A percentile compares a stretch with the other conserved stretches of the same genome.
These are phyloP conservation scores for Drosophila prolongata DNA, from an alignment of 2,888 invertebrate genomes.

Conservation along the genomic window DNA sequence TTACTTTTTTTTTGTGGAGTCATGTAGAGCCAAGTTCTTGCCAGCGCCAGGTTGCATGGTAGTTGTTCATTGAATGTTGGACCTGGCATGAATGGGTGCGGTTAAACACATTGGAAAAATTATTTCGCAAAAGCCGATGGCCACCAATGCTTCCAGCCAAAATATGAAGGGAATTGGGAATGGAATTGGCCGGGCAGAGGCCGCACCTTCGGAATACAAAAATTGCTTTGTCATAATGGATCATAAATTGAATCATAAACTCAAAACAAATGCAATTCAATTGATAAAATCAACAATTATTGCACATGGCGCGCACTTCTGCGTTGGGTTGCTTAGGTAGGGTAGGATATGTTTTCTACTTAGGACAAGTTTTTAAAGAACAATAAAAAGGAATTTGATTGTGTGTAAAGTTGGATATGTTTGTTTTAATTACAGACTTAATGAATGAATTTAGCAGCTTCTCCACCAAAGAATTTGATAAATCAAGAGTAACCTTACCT, in stretches of 20 bases:
- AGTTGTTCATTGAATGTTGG: slow-evolving; percentile 9
- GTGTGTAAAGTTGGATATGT: slow-evolving; percentile 10
- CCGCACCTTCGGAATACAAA: slow-evolving; percentile 25
- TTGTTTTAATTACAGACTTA: neutral
- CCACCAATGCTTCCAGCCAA: neutral
- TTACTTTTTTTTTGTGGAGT: slow-evolving; percentile 11
- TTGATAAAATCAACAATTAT: slow-evolving; percentile 31
- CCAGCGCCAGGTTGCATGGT: neutral
- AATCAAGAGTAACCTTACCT: too few species aligned
- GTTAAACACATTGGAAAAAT: slow-evolving; percentile 28
- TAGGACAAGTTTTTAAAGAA: slow-evolving; percentile 7
- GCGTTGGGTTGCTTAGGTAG: slow-evolving; percentile 7
- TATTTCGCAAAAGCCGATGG: slow-evolving; percentile 34
- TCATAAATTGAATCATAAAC: slow-evolving; percentile 39
- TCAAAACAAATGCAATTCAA: slow-evolving; percentile 32
- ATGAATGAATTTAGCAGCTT: too few species aligned
- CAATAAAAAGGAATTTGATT: slow-evolving; percentile 1
- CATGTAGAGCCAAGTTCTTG: slow-evolving; percentile 21
- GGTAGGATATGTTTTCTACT: slow-evolving; percentile 11
- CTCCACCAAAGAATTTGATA: neutral
- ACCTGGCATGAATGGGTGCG: slow-evolving; percentile 34
- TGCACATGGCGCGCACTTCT: too few species aligned
- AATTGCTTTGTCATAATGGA: slow-evolving; percentile 28
- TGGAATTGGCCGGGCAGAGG: slow-evolving; percentile 16
- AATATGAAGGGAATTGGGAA: slow-evolving; percentile 18